A percentile compares a stretch with the other conserved stretches of the same genome.
Conservation (phyloP, 23 tunicate species). For the Halocynthia roretzi region DNA sequence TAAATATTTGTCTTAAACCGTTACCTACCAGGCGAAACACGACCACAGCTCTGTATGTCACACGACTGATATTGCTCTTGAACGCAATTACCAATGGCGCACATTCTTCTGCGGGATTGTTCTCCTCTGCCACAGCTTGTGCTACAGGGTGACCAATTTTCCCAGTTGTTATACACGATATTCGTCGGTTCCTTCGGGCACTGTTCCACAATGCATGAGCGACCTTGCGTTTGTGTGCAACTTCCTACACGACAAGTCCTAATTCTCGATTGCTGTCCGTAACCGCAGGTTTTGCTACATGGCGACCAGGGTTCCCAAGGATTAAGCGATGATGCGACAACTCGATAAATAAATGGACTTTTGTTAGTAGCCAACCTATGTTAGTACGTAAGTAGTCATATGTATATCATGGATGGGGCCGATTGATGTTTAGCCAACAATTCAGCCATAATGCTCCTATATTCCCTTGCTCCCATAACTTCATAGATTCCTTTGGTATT, state of each 20-base stretch:
- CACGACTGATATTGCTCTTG: not conserved
- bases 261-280: not conserved
- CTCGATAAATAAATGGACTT: too few species aligned
- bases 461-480: too few species aligned
- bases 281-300: slow-evolving; percentile 1
- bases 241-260: not conserved
- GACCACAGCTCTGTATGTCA: not conserved
- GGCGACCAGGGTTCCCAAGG: not conserved
- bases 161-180: not conserved
- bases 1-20: too few species aligned
- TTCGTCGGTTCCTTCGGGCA: not conserved
- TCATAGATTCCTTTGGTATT: too few species aligned
- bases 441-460: too few species aligned
- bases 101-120: not conserved
- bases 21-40: too few species aligned
- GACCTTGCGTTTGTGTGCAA: not conserved
- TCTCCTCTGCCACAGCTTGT: not conserved
- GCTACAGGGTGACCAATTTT: slow-evolving; percentile 5
- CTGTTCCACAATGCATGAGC: not conserved
- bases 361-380: too few species aligned
- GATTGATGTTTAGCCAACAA: too few species aligned
- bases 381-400: too few species aligned
- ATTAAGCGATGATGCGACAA: too few species aligned
- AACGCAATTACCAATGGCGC: not conserved
- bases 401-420: too few species aligned